Conservation (phyloP, 2,797 vertebrate genomes). For the Sebastes trivittatus region DNA sequence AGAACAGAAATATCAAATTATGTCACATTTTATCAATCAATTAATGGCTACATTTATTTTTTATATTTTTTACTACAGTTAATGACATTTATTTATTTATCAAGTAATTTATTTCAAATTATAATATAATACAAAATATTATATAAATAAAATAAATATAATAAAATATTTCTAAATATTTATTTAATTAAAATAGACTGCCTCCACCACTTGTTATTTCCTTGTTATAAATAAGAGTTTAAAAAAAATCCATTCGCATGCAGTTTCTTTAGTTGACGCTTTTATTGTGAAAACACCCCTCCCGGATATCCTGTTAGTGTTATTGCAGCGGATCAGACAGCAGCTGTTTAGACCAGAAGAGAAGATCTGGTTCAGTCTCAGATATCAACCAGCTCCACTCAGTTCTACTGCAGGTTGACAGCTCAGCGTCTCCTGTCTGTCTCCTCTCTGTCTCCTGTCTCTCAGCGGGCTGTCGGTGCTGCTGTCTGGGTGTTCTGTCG, state of each 20-base stretch:
- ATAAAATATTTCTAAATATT: no score
- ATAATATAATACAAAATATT: not conserved
- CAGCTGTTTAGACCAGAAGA: slow-evolving; percentile 5
- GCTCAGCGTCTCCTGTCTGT: fast-evolving
- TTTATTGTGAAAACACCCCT: slow-evolving; percentile 7
- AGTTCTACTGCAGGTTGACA: fast-evolving
- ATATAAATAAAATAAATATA: not conserved
- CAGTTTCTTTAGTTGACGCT: not conserved
- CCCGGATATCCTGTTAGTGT: slow-evolving; percentile 9
- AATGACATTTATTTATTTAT: no score
- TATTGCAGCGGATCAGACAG: not conserved
- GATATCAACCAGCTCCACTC: not conserved
- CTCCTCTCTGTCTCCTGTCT: no score
- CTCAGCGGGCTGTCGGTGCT: not conserved
- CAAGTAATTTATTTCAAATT: no score
- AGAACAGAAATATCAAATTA: no score
- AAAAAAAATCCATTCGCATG: not conserved
- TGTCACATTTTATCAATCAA: no score
- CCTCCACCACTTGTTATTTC: not conserved
- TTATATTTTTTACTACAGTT: no score
- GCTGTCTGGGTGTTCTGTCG: no score
- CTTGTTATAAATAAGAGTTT: not conserved
- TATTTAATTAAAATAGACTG: not conserved
- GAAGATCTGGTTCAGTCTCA: not conserved
- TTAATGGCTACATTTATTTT: no score